These are phyloP conservation scores for Phortica variegata DNA, from an alignment of 1,140 invertebrate genomes.

Conservation along the genomic window DNA sequence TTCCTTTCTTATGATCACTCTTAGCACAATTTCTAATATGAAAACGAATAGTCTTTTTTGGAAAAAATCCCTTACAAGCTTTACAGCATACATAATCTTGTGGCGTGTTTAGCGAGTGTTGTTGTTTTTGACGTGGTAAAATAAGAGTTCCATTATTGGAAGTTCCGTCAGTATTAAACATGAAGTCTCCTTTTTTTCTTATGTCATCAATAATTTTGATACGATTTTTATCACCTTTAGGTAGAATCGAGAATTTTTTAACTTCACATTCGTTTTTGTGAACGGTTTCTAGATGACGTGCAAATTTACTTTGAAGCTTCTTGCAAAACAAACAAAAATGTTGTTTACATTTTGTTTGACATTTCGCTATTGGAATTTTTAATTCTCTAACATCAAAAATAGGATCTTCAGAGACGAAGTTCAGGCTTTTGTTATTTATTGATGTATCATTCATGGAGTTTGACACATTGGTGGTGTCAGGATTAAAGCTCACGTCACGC, in stretches of 20 bases:
- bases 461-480: too few relatives aligned
- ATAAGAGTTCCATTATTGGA: neutral
- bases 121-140: neutral
- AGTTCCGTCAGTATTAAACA: neutral
- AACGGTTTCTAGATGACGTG: neutral
- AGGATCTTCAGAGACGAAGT: neutral
- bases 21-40: neutral
- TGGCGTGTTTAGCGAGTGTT: neutral
- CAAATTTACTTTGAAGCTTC: neutral
- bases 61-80: neutral
- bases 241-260: neutral
- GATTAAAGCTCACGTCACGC: too few relatives aligned
- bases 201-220: neutral
- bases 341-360: neutral
- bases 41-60: neutral
- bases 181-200: neutral
- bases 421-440: too few relatives aligned
- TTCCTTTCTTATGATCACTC: neutral
- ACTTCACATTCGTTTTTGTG: neutral
- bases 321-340: conserved; percentile 4
- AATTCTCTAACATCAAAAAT: neutral
- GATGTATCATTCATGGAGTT: too few relatives aligned
- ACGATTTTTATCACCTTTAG: neutral
- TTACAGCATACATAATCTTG: neutral
- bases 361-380: neutral